Percentiles rank a stretch among this genome's conserved stretches.
Evolutionary conservation across 2,113 vertebrate species (phyloP).

Genomic region (Syrrhaptes paradoxus): DNA sequence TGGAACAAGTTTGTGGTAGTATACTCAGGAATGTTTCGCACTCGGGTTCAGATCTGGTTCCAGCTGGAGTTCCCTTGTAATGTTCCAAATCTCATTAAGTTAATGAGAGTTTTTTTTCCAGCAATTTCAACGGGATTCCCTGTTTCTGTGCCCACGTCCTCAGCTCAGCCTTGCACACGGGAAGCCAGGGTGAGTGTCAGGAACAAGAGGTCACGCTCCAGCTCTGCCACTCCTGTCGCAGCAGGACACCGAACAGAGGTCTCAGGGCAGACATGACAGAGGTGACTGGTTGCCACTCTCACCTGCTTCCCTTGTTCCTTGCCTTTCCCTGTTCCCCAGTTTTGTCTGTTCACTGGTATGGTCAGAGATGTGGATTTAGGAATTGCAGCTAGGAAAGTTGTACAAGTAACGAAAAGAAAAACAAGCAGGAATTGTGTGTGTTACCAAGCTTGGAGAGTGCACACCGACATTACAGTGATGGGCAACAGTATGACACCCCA

Average conservation of each 20-base stretch:
- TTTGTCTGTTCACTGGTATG: background rate
- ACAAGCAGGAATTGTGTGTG: background rate
- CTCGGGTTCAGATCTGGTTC: slow-evolving; percentile 57
- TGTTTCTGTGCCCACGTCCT: slow-evolving; percentile 40
- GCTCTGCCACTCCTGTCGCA: background rate
- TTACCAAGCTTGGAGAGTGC: background rate
- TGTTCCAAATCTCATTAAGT: slow-evolving; percentile 68
- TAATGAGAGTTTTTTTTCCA: slow-evolving; percentile 46
- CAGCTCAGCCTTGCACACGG: background rate
- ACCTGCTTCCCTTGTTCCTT: background rate
- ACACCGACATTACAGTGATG: background rate
- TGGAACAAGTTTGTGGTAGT: slow-evolving; percentile 44
- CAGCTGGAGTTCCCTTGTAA: slow-evolving; percentile 66
- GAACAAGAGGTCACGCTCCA: background rate
- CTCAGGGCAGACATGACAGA: background rate
- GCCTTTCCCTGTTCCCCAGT: background rate
- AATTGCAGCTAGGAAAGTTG: background rate
- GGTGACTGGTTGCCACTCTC: background rate
- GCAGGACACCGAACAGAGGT: background rate
- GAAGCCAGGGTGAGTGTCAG: background rate
- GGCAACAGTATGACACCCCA: background rate
- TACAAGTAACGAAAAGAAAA: background rate
- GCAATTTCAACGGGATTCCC: slow-evolving; percentile 63
- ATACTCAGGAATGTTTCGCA: slow-evolving; percentile 47
- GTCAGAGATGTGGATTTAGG: background rate